Evolutionary conservation across 2,888 invertebrate genomes (phyloP).

Genomic region (Agonopterix alstromeriana): DNA sequence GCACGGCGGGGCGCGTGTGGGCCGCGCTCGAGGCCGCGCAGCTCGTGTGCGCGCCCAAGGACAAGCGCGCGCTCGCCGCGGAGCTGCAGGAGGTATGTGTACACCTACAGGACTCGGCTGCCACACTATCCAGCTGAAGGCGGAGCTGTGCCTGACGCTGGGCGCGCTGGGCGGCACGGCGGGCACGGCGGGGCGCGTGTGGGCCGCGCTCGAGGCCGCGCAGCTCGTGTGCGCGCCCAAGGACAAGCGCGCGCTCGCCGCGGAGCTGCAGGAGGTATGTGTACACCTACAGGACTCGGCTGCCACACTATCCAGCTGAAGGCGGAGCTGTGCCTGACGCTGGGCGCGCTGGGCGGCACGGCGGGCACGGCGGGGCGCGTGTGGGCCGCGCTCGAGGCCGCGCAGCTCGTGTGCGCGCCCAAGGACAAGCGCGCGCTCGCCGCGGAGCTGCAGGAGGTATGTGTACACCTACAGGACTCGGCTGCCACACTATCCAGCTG

Average conservation of each 20-base stretch:
- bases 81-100: conserved; percentile 88
- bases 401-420: conserved; percentile 83
- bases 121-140: conserved; percentile 90
- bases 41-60: conserved; percentile 78
- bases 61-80: conserved; percentile 82
- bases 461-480: conserved; percentile 52
- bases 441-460: background rate
- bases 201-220: conserved; percentile 84
- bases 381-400: conserved; percentile 86
- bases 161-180: conserved; percentile 87
- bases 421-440: conserved; percentile 69
- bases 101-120: conserved; percentile 78
- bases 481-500: too few relatives aligned
- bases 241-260: conserved; percentile 81
- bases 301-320: conserved; percentile 91
- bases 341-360: too few relatives aligned
- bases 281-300: conserved; percentile 76
- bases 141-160: conserved; percentile 86
- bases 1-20: conserved; percentile 90
- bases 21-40: conserved; percentile 89
- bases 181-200: conserved; percentile 86
- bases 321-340: conserved; percentile 81
- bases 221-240: conserved; percentile 81
- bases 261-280: conserved; percentile 89
- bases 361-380: conserved; percentile 86